Percentiles rank a stretch among this genome's conserved stretches.
Conservation (phyloP, 2,797 vertebrate species). For the Platalea minor region DNA sequence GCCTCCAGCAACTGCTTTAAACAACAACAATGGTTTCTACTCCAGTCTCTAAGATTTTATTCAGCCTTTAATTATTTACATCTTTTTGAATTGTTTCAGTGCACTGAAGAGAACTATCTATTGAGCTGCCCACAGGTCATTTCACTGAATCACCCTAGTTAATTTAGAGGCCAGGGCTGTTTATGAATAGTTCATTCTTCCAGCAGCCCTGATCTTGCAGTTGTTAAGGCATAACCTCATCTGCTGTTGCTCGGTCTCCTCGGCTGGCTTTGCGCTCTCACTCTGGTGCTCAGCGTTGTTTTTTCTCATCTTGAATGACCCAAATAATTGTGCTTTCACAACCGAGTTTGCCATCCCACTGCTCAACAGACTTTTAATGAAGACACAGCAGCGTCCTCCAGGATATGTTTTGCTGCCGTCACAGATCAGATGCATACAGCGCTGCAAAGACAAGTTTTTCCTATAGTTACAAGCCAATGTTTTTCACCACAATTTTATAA, state of each 20-base stretch:
- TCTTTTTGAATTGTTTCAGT: neutral
- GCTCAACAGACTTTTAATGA: neutral
- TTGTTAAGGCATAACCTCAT: neutral
- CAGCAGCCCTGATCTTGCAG: neutral
- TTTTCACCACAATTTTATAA: neutral
- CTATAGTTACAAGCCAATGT: neutral
- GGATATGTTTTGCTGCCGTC: neutral
- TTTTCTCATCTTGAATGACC: neutral
- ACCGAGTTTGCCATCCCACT: neutral
- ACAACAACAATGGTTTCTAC: neutral
- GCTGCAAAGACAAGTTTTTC: neutral
- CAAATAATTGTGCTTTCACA: neutral
- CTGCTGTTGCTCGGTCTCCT: neutral
- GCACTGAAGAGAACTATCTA: neutral
- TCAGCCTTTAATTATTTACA: constrained; percentile 13
- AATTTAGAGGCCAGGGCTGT: neutral
- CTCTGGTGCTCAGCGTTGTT: neutral
- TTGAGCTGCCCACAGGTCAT: neutral
- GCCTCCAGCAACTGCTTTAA: neutral
- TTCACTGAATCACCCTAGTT: neutral
- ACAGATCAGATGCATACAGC: neutral
- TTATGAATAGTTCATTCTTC: neutral
- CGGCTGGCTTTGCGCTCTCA: neutral
- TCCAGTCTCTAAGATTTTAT: neutral
- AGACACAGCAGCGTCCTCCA: neutral